Evolutionary conservation across 2,888 invertebrate species (phyloP), one percentile per base, ranked within the genome.

Genomic region (Acheta domesticus): DNA sequence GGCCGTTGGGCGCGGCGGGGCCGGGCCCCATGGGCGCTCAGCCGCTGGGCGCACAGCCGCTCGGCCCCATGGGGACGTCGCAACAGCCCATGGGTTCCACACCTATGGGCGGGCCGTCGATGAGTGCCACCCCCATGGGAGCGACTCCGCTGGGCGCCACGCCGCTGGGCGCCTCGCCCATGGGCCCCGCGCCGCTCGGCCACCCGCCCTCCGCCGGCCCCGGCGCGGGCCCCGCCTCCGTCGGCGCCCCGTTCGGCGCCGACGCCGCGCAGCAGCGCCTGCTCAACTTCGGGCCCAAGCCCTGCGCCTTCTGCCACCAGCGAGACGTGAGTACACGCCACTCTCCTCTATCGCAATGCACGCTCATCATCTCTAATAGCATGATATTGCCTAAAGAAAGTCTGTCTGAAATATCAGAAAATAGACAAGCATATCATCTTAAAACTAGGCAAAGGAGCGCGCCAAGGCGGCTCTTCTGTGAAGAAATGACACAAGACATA

Each of bases 251-350:
- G n/a, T n/a, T n/a, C 62, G 62, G n/a, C 62, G 62, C 12, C 62
- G 16, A 14, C 62, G 12, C 14, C 62, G 14, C 62, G 16, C 62
- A 62, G 19, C 62, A 62, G 62, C 62, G 62, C 62, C n/a, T 62
- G 62, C 62, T 62, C 62, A 62, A 62, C 62, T 62, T 62, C 62
- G 62, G 62, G 16, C 62, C 62, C 62, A 62, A 62, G 62, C 62
- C 62, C n/a, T 62, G 62, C 62, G 62, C 62, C 62, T 62, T 62
- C 62, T 62, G 62, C 62, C 62, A 62, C 62, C 16, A 14, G n/a
- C 62, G 62, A 11, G 62, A 62, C n/a, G 62, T 62, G 62, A 62
- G 62, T 62, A n/a, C n/a, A 2, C 62, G 0, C 62, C 62, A 0
- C 36, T 36, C 36, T 36, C 5, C 36, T 36, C 36, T 36, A 8